phyloP scores from a whole-genome alignment of 2,888 invertebrate genomes.

The Choreutis nemorana region DNA sequence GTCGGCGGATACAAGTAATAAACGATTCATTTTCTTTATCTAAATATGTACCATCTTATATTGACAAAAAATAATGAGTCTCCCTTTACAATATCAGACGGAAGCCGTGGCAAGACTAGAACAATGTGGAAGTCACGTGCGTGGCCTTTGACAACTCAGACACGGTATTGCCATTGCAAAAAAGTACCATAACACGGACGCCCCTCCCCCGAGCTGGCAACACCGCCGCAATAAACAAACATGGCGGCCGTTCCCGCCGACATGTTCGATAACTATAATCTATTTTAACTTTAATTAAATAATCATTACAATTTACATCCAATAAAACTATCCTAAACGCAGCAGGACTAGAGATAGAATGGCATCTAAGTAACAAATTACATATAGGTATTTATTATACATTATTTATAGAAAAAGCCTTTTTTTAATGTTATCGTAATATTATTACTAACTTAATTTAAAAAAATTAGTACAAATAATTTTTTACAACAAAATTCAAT shows the following conservation, averaged over 20 bases:
- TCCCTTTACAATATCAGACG: constrained; percentile 31
- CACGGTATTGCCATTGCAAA: too few species aligned
- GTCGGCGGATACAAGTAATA: too few species aligned
- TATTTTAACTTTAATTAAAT: too few species aligned
- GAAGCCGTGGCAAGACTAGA: constrained; percentile 51
- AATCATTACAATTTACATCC: too few species aligned
- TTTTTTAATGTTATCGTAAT: too few species aligned
- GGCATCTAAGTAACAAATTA: constrained; percentile 44
- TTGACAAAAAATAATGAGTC: neutral
- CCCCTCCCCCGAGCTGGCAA: constrained; percentile 1
- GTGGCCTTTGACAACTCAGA: constrained; percentile 16
- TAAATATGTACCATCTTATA: too few species aligned
- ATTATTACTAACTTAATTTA: too few species aligned
- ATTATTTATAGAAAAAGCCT: too few species aligned
- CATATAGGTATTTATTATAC: too few species aligned
- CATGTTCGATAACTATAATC: constrained; percentile 7
- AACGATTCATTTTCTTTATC: too few species aligned
- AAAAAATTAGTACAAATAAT: constrained; percentile 1
- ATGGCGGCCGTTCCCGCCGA: constrained; percentile 3
- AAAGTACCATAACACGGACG: constrained; percentile 6
- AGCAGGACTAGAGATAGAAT: constrained; percentile 57
- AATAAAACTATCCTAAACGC: constrained; percentile 40
- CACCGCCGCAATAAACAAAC: constrained; percentile 1
- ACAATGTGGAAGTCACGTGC: constrained; percentile 17
- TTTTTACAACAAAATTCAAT: too few species aligned